Evolutionary conservation across 2,888 invertebrate species (phyloP), one percentile per base, ranked within the genome.

Genomic region (Dicycla oo): DNA sequence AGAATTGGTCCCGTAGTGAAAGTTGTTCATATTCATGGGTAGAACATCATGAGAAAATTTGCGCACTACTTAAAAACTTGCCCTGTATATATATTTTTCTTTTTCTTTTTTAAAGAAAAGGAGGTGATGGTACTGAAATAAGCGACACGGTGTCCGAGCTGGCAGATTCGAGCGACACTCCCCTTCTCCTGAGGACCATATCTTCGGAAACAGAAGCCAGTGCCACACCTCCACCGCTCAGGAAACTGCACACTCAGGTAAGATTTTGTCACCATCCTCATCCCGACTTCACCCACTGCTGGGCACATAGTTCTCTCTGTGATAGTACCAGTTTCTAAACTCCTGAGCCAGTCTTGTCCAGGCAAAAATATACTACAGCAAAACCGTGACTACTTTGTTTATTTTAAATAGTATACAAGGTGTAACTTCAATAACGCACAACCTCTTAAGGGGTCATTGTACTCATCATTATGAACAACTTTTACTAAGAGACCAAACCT

Each of bases 151-250:
- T 92, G 38, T 88, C 93, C 0, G 95, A 95, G 54, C 84, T 94
- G 69, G 94, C 92, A 0, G 95, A 95, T 78, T 92, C 94, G 0
- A 93, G 92, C 68, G 96, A 95, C 70, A 94, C 95, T 6, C 97
- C 97, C 58, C 94, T 97, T 73, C 86, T 97, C 51, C 88, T 96
- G 62, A 92, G 97, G 63, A 96, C 97, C 18, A 97, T 97, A 88
- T 97, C 97, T 13, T 97, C 97, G 18, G 97, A 97, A 88, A 96
- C 95, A 0, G 95, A 95, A 69, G 92, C 94, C n/a, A 93, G 93
- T 75, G 92, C 93, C 57, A 96, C 96, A 3, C 96, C 96, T 49
- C 94, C 96, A 3, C 92, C 89, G 0, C 79, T 95, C 4, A 92
- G 95, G 65, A 96, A 95, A 86, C 89, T 96, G 38, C 95, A 95